Evolutionary conservation across 1,140 invertebrate species (phyloP).

Genomic region (Scaptomyza pallida): DNA sequence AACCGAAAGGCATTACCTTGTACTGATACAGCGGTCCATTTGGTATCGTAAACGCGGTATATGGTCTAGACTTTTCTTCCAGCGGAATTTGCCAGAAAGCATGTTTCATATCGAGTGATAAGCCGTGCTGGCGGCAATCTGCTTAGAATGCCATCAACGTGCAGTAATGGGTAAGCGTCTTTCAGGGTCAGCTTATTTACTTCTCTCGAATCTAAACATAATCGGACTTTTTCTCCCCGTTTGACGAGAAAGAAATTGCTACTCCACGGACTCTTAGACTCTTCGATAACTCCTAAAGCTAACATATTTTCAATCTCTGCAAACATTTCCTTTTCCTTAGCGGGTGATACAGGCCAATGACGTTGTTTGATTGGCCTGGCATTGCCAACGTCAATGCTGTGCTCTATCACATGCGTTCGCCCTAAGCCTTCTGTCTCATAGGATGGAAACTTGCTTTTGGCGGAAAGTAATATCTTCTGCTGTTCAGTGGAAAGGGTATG

Average conservation of each 20-base stretch:
- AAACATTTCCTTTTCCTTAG: no score
- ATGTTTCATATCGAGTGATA: conserved; percentile 81
- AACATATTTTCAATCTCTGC: no score
- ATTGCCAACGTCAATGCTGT: no score
- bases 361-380: no score
- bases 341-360: no score
- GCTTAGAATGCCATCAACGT: conserved; percentile 80
- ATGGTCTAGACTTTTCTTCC: no score
- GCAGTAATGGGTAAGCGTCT: conserved; percentile 85
- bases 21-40: conserved; percentile 59
- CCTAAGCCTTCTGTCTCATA: no score
- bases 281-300: no score
- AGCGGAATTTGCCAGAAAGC: conserved; percentile 3
- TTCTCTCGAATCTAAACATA: conserved; percentile 84
- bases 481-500: no score
- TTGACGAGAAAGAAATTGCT: conserved; percentile 84
- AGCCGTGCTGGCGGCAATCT: conserved; percentile 65
- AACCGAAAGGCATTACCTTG: background rate
- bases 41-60: conserved; percentile 71
- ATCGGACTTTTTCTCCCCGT: conserved; percentile 59
- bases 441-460: no score
- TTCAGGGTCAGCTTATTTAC: conserved; percentile 74
- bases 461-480: no score
- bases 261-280: conserved; percentile 44
- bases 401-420: no score